A percentile compares a stretch with the other conserved stretches of the same genome.
Evolutionary conservation across 2,888 invertebrate genomes (phyloP).

Genomic region (Hyppa rectilinea): DNA sequence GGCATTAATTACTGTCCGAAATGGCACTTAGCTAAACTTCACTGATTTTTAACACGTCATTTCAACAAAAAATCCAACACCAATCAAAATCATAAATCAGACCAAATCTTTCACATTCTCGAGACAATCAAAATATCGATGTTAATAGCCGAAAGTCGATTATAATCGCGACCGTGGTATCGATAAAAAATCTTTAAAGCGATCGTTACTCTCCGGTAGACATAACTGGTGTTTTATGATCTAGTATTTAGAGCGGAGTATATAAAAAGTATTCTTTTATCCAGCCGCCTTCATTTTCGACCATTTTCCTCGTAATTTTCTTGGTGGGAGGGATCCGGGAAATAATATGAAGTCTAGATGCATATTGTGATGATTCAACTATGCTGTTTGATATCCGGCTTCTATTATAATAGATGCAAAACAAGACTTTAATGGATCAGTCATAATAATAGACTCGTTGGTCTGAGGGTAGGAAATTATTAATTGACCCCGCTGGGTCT

Average conservation of each 20-base stretch:
- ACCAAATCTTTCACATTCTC: constrained; percentile 37
- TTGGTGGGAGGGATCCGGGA: constrained; percentile 31
- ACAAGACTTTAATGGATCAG: not conserved
- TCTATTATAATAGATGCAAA: not conserved
- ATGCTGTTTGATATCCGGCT: not conserved
- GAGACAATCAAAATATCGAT: constrained; percentile 68
- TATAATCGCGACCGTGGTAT: constrained; percentile 78
- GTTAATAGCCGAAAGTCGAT: constrained; percentile 82
- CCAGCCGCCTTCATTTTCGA: constrained; percentile 57
- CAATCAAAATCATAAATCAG: constrained; percentile 36
- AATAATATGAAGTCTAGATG: constrained; percentile 12
- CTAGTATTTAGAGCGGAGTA: constrained; percentile 53
- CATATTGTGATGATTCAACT: constrained; percentile 15
- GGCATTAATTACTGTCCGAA: no score
- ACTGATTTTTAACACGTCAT: not conserved
- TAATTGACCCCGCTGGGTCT: no score
- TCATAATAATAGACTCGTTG: no score
- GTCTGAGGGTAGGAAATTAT: no score
- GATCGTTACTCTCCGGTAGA: constrained; percentile 48
- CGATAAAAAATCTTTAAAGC: constrained; percentile 70
- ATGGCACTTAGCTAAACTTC: not conserved
- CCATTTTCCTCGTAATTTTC: constrained; percentile 38
- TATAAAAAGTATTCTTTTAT: constrained; percentile 44
- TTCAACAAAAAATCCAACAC: constrained; percentile 9
- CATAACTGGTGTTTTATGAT: constrained; percentile 57